Conservation (phyloP, 92 coral and sea anemone genomes). For the Isaurus tuberculatus region DNA sequence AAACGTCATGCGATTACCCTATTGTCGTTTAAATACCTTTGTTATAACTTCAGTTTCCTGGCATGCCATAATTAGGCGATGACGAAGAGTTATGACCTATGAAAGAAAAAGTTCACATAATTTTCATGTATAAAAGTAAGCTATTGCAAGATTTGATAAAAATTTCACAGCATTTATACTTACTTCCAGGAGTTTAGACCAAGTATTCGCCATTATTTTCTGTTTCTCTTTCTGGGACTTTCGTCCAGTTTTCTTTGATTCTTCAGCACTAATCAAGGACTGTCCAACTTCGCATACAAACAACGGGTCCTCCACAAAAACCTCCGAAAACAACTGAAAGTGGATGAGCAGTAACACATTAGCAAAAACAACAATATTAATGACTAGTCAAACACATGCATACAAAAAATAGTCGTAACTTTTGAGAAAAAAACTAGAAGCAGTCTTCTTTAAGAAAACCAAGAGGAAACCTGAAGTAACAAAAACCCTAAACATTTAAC, state of each 20-base stretch:
- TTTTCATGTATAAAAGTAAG: neutral
- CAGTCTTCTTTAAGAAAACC: no score
- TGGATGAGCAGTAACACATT: neutral
- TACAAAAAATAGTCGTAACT: no score
- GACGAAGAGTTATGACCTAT: constrained; percentile 91
- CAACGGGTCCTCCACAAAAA: constrained; percentile 94
- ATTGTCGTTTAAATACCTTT: constrained; percentile 71
- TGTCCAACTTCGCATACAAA: constrained; percentile 99
- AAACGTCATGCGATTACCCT: no score
- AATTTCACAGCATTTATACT: neutral
- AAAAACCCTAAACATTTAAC: no score
- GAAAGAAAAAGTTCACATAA: neutral
- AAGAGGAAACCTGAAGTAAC: no score
- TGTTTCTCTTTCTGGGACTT: constrained; percentile 94
- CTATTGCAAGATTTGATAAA: neutral
- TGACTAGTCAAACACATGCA: no score
- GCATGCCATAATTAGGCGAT: constrained; percentile 88
- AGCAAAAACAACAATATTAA: neutral
- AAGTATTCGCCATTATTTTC: constrained; percentile 74
- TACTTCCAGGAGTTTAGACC: constrained; percentile 95
- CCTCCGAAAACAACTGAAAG: constrained; percentile 88
- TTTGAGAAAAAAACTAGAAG: no score
- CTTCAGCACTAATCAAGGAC: constrained; percentile 86
- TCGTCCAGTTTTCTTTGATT: constrained; percentile 89
- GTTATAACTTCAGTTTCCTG: constrained; percentile 93